Evolutionary conservation across 2,797 vertebrate species (phyloP), one percentile per base, ranked within the genome.

Genomic region (Mionectes olivaceus): DNA sequence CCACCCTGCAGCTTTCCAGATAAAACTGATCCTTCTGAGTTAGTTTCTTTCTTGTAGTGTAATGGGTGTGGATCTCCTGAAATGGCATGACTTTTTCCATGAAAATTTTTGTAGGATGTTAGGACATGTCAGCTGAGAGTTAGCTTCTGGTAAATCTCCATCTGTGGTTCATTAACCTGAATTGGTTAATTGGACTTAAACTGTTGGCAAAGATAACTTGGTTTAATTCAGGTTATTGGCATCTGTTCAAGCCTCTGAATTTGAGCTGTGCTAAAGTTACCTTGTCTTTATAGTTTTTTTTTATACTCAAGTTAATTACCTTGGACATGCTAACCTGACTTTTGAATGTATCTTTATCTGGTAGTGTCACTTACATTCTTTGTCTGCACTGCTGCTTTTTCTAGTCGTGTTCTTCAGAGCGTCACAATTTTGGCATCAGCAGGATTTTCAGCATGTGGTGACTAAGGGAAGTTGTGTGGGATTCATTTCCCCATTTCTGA

Each of bases 401-500:
- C 83, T 90, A 56, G 71, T 49, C 13, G 0, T 71, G 9, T 78
- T 95, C 83, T n/a, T 37, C 67, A 78, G 55, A 89, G 59, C 55
- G 5, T 93, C 73, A 65, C 32, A 33, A 11, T 79, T 83, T 67
- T 95, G 91, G 83, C 93, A 87, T 83, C 10, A 22, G 71, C 7
- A 10, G 83, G 82, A 90, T 90, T 90, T 94, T 50, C 19, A 84
- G 76, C 7, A 8, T 68, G 37, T 95, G 73, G 85, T 95, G 89
- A 89, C 80, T 91, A 91, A 87, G 86, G 83, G 93, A 95, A 94
- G 82, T 85, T 95, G 60, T 93, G 94, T 92, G 79, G 83, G 94
- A 93, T 95, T 93, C 57, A 74, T 41, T 95, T 96, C 82, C 90
- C 74, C 49, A 27, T 90, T 91, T 94, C 60, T 92, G 65, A 94